These are phyloP conservation scores for Aeoliscus strigatus DNA, from an alignment of 2,797 vertebrate genomes.

Conservation along the genomic window DNA sequence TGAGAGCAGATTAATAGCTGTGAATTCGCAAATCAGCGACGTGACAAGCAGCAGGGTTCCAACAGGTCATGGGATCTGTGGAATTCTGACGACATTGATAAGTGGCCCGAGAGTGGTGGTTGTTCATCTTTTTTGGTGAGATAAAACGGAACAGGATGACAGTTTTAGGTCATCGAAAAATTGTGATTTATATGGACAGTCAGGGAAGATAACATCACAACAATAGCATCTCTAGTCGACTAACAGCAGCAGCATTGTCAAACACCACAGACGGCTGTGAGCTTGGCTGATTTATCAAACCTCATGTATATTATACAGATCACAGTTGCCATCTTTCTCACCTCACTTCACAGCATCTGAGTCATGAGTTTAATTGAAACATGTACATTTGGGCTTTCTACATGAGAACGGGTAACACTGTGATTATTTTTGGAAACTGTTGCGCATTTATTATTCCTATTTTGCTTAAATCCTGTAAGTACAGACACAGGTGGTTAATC, in stretches of 20 bases:
- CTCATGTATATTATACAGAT: no score
- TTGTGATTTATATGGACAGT: conserved; percentile 13
- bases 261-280: background rate
- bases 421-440: background rate
- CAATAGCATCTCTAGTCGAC: background rate
- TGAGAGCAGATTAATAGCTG: conserved; percentile 39
- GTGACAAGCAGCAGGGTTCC: background rate
- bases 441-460: background rate
- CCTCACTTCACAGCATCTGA: no score
- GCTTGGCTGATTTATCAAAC: conserved; percentile 3
- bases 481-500: conserved; percentile 30
- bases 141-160: conserved; percentile 21
- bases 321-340: no score
- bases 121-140: background rate
- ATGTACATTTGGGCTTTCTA: no score
- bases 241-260: background rate
- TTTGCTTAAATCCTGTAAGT: conserved; percentile 18
- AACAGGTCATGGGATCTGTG: background rate
- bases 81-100: conserved; percentile 3
- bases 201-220: background rate
- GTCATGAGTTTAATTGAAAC: no score
- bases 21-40: conserved; percentile 6
- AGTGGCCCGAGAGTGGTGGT: background rate
- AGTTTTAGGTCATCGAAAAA: conserved; percentile 26
- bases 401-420: no score